Evolutionary conservation across 2,888 invertebrate genomes (phyloP), one percentile per base, ranked within the genome.

Genomic region (Lithosia quadra): DNA sequence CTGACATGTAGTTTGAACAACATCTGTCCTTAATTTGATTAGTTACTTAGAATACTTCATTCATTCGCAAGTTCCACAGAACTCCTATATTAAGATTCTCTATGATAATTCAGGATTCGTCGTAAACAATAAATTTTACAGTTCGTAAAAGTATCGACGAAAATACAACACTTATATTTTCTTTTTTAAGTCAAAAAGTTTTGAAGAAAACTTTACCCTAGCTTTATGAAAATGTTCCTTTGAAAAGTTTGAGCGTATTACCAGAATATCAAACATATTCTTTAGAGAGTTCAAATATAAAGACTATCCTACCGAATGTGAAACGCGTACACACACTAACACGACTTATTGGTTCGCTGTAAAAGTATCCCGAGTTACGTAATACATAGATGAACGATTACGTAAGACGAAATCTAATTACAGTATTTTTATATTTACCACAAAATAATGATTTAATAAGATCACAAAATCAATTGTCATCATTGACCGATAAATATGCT

Each of bases 211-310:
- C 34, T 39, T 63, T 55, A 22, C 21, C 9, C 22, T 22, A 18
- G 34, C 22, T 70, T 67, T 66, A 63, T 59, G 61, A 60, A 67
- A 56, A 63, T n/a, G 70, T 64, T 61, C 59, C 60, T 63, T 60
- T 61, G 43, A 58, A 67, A 65, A 67, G 33, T 65, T 67, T 39
- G 62, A 65, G 39, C 62, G 24, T 67, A 62, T 67, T 67, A 71
- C 61, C 56, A 36, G 67, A 71, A 67, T 71, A 67, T 67, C 67
- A 71, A 67, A 64, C 34, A 63, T 67, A 71, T 72, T 68, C 56
- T 71, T 58, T 22, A 56, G 66, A 66, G 36, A 65, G 28, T 58
- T 59, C 36, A 39, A 57, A 53, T 28, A 21, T 13, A 21, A n/a
- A 59, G 22, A 21, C 9, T 68, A 57, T 60, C 34, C 4, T 55